phyloP scores from a whole-genome alignment of 2,888 invertebrate genomes.

The Norana najaformis region DNA sequence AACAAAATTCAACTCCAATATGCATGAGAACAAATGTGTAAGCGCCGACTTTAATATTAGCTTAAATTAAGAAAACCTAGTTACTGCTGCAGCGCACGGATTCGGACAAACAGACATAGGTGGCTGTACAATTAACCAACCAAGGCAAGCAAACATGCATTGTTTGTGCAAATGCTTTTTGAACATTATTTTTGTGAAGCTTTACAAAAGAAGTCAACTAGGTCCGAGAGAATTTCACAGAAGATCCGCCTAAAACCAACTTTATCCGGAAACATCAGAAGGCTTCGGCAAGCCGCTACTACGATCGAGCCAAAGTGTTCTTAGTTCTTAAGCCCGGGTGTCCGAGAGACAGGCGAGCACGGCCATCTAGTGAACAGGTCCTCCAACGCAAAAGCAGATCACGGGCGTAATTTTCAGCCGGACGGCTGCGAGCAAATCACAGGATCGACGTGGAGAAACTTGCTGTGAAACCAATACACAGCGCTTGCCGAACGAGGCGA shows the following conservation, averaged over 20 bases:
- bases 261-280: background rate
- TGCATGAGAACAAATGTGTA: background rate
- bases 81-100: background rate
- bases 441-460: background rate
- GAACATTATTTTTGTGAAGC: background rate
- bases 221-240: slow-evolving; percentile 13
- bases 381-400: background rate
- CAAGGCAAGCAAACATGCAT: slow-evolving; percentile 13
- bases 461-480: background rate
- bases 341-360: background rate
- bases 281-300: background rate
- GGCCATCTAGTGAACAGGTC: background rate
- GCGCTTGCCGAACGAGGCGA: background rate
- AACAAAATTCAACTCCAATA: background rate
- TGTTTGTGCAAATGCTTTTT: slow-evolving; percentile 1
- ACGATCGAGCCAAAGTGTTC: background rate
- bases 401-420: background rate
- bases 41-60: background rate
- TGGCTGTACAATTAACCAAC: background rate
- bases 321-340: background rate
- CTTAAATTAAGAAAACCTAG: background rate
- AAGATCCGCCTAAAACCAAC: background rate
- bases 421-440: background rate
- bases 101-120: background rate
- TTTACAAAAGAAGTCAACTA: background rate